phyloP scores from a whole-genome alignment of 2,113 vertebrate species.

The Anarhynchus alexandrinus region DNA sequence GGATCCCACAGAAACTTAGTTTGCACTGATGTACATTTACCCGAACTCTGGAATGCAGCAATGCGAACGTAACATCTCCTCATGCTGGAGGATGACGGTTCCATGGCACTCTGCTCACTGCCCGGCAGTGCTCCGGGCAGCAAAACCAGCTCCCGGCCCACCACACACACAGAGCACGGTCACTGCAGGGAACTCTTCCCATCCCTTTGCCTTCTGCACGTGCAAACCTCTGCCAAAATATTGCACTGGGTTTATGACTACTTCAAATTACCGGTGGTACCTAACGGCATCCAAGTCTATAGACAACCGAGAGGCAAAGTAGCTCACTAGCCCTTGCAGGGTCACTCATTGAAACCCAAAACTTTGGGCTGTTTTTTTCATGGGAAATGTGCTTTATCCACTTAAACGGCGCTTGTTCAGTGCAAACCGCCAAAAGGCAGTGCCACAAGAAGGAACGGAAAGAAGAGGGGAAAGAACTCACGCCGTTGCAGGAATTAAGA shows the following conservation, averaged over 20 bases:
- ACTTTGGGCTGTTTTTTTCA: not conserved
- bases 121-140: no score
- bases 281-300: fast-evolving
- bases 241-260: not conserved
- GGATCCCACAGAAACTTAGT: not conserved
- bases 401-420: not conserved
- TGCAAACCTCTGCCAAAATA: not conserved
- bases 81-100: no score
- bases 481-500: not conserved
- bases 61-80: no score
- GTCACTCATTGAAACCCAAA: not conserved
- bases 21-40: no score
- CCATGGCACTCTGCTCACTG: no score
- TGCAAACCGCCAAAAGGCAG: not conserved
- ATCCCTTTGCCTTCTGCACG: not conserved
- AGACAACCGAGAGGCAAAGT: no score
- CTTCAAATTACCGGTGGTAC: not conserved
- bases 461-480: not conserved
- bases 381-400: not conserved
- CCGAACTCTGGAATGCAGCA: no score
- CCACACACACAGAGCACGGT: no score
- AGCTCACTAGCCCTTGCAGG: not conserved
- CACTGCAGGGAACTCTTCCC: not conserved
- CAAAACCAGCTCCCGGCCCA: no score
- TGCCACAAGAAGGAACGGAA: not conserved